Evolutionary conservation across 2,888 invertebrate species (phyloP), one percentile per base, ranked within the genome.

Genomic region (Tigriopus californicus): DNA sequence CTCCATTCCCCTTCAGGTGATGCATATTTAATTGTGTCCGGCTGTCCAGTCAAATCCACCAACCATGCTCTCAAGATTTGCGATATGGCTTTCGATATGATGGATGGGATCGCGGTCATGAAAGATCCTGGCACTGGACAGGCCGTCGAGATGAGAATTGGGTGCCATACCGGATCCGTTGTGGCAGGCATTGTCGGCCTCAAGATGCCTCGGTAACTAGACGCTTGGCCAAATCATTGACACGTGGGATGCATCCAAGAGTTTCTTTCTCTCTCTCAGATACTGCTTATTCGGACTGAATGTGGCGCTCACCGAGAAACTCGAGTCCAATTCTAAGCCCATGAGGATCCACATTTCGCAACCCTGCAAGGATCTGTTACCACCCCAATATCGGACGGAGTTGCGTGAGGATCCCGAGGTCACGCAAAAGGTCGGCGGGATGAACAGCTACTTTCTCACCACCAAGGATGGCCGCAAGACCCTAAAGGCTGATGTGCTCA

Each of bases 11-110:
- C n/a, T n/a, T 54, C 3, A 65, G 94, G 95, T 0, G 95, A 97
- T 69, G 95, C 95, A 0, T 97, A 95, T 70, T 94, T 97, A 94
- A 90, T 94, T 0, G 95, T 94, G 1, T 86, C 90, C 1, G 95
- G 95, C 0, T 92, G 92, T 0, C 94, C 94, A 0, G 85, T 86
- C 65, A 83, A 85, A 66, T 88, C 89, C 68, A 77, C 77, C 57
- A 85, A 88, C 68, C 95, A 97, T 69, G 91, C 92, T 0, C 85
- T 89, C 69, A 80, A 85, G 66, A 86, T 90, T 6, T 90, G 89
- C 69, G 85, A 90, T 69, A 94, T 95, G 92, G 92, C 92, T 0
- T 73, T 94, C 33, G 94, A 92, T 67, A 95, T 95, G 94, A 81
- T 92, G 1, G 85, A 89, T 64, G 88, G 90, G 1, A 91, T 92